These are phyloP conservation scores for Tupaia tana DNA, from an alignment of 2,113 vertebrate species.

Conservation along the genomic window DNA sequence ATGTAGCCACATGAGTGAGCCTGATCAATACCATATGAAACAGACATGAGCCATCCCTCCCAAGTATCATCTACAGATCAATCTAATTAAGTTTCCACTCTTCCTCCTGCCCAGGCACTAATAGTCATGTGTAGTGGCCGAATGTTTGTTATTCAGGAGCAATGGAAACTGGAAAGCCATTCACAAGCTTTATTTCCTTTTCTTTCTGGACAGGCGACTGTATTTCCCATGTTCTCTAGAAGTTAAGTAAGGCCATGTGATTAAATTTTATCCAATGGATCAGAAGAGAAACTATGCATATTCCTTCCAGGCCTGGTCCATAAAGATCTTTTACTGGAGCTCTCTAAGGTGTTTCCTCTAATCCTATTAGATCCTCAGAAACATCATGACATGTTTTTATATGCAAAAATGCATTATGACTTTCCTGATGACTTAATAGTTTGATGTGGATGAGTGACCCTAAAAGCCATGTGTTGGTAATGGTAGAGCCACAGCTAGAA, in stretches of 20 bases:
- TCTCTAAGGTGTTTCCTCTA: neutral
- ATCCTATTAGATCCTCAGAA: neutral
- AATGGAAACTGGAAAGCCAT: neutral
- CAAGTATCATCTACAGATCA: neutral
- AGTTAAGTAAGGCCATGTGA: neutral
- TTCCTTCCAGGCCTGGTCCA: neutral
- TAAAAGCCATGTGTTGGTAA: constrained; percentile 22
- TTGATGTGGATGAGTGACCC: neutral
- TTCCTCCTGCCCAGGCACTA: neutral
- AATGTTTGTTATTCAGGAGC: neutral
- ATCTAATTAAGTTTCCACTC: neutral
- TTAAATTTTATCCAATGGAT: neutral
- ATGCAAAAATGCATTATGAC: too few relatives aligned
- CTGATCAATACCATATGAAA: neutral
- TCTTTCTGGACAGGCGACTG: neutral
- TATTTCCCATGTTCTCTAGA: neutral
- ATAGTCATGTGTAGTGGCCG: neutral
- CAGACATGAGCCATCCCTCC: neutral
- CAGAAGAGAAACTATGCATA: neutral
- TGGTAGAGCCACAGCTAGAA: neutral
- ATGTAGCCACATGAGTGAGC: neutral
- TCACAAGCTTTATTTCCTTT: neutral
- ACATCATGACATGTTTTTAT: too few relatives aligned
- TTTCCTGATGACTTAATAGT: neutral
- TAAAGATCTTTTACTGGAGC: neutral